Percentiles rank a stretch among this genome's conserved stretches.
Evolutionary conservation across 2,113 vertebrate genomes (phyloP).

Genomic region (Zosterops hypoxanthus): DNA sequence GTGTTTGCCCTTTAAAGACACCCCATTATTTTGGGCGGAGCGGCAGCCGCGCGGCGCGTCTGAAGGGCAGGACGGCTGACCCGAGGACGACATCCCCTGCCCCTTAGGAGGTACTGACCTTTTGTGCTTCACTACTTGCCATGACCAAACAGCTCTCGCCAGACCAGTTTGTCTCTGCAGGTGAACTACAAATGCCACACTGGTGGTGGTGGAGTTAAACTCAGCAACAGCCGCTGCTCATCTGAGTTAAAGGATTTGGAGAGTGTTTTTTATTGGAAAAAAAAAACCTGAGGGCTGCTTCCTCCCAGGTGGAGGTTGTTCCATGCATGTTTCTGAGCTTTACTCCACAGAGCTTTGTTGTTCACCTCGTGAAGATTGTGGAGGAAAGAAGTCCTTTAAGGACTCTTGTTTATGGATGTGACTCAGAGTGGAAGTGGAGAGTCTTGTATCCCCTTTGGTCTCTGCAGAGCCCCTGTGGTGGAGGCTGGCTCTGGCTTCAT

Average conservation of each 20-base stretch:
- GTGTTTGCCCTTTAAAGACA: slow-evolving; percentile 82
- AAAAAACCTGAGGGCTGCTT: neutral
- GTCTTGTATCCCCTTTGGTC: neutral
- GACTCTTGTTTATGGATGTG: neutral
- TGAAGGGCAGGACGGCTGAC: slow-evolving; percentile 83
- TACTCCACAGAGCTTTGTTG: neutral
- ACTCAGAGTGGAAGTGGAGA: neutral
- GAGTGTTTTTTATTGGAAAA: neutral
- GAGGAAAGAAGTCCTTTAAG: neutral
- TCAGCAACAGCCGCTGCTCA: neutral
- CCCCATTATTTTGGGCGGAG: slow-evolving; percentile 80
- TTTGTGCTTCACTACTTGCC: slow-evolving; percentile 76
- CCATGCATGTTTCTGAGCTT: neutral
- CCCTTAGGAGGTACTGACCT: slow-evolving; percentile 82
- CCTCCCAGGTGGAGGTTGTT: neutral
- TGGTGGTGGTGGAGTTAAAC: neutral
- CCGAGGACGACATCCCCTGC: slow-evolving; percentile 78
- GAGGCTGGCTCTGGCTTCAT: neutral
- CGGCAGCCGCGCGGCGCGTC: slow-evolving; percentile 77
- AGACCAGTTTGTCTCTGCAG: slow-evolving; percentile 3
- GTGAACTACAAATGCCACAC: neutral
- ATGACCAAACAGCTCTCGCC: slow-evolving; percentile 19
- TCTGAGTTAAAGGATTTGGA: neutral
- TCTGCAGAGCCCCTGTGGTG: neutral
- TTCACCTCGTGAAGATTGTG: neutral